phyloP scores from a whole-genome alignment of 2,797 vertebrate genomes.

The Lagorchestes hirsutus region DNA sequence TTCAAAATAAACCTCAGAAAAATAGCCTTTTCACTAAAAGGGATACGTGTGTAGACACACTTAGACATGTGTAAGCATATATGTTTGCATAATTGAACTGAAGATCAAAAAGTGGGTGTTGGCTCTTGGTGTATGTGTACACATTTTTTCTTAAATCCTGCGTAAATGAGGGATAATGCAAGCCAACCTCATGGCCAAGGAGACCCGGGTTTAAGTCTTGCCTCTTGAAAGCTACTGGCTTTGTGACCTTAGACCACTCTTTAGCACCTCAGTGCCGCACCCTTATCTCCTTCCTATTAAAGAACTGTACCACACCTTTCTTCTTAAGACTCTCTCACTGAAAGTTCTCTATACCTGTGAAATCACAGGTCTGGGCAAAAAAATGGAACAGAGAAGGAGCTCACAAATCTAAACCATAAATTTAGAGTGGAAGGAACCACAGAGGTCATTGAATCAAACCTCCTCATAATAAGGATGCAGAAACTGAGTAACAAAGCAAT shows the following conservation, averaged over 20 bases:
- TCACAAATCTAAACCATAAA: not conserved
- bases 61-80: not conserved
- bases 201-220: not conserved
- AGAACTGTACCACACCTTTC: not conserved
- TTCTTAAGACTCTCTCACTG: not conserved
- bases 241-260: not conserved
- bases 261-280: not conserved
- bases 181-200: not conserved
- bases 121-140: not conserved
- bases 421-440: not conserved
- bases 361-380: not conserved
- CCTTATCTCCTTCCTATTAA: not conserved
- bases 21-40: not conserved
- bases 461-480: not conserved
- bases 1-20: not conserved
- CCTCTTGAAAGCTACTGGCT: not conserved
- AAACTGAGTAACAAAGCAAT: not conserved
- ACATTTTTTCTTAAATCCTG: not conserved
- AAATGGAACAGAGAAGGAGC: not conserved
- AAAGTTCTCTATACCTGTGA: not conserved
- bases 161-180: not conserved
- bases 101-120: not conserved
- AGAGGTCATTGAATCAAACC: not conserved
- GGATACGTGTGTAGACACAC: not conserved
- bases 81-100: not conserved